phyloP scores from a whole-genome alignment of 2,113 vertebrate species.

The Catagonus wagneri region DNA sequence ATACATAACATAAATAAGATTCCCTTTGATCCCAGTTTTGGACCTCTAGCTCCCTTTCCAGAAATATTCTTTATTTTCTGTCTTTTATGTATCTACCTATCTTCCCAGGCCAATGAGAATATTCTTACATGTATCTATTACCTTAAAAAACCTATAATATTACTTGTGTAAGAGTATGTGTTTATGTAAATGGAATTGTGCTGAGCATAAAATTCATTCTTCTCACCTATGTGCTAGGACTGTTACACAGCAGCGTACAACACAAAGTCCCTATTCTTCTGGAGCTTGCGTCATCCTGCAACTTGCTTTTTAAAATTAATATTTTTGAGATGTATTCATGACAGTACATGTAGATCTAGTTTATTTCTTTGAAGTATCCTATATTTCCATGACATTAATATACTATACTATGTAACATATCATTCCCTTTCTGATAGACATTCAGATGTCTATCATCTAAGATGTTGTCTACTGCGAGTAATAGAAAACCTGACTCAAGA shows the following conservation, averaged over 20 bases:
- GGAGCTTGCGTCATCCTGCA: background rate
- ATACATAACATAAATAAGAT: too few species aligned
- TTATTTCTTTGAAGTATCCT: background rate
- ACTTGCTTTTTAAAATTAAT: background rate
- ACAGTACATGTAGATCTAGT: background rate
- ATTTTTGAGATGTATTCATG: background rate
- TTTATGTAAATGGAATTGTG: background rate
- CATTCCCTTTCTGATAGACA: background rate
- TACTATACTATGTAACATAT: background rate
- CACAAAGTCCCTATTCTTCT: background rate
- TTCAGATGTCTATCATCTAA: background rate
- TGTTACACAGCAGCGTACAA: too few species aligned
- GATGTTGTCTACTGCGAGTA: background rate
- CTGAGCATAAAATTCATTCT: background rate
- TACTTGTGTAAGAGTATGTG: background rate
- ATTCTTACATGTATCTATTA: too few species aligned
- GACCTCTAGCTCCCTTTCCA: background rate
- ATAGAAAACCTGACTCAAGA: conserved; percentile 3
- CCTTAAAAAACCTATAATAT: background rate
- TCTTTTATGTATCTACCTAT: background rate
- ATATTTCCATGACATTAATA: background rate
- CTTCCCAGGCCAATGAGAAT: background rate
- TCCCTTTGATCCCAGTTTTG: background rate
- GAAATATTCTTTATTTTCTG: background rate
- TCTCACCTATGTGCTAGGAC: background rate